Evolutionary conservation across 1,140 invertebrate genomes (phyloP).

Genomic region (Caenorhabditis briggsae): DNA sequence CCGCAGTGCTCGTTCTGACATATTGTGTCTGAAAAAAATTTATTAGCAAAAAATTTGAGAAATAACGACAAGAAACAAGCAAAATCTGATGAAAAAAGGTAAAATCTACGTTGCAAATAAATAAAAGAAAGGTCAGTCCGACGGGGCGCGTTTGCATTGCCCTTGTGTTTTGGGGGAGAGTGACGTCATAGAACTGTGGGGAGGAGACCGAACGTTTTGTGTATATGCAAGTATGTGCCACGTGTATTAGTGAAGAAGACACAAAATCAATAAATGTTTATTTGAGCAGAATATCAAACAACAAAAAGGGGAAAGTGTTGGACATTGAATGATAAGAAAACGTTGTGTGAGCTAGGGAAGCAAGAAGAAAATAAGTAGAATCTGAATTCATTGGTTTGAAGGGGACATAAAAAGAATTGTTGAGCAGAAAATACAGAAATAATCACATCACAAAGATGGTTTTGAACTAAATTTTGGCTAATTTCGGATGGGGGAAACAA

Average conservation of each 20-base stretch:
- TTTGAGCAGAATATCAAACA: neutral
- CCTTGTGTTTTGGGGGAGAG: neutral
- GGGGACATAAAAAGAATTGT: neutral
- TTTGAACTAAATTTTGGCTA: slow-evolving; percentile 49
- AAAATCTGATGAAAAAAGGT: neutral
- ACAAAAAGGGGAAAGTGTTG: too few species aligned
- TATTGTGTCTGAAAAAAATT: slow-evolving; percentile 33
- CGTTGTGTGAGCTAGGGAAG: neutral
- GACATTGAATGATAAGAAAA: slow-evolving; percentile 10
- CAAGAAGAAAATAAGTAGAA: neutral
- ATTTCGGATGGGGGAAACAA: neutral
- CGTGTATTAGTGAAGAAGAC: neutral
- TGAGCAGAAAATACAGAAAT: slow-evolving; percentile 51
- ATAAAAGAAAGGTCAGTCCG: neutral
- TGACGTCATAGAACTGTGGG: neutral
- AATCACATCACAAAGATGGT: slow-evolving; percentile 40
- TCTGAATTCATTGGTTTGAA: neutral
- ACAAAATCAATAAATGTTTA: slow-evolving; percentile 13
- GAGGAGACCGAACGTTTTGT: neutral
- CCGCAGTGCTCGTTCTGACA: slow-evolving; percentile 51
- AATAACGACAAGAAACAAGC: neutral
- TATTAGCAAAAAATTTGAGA: neutral
- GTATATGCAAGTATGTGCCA: slow-evolving; percentile 6
- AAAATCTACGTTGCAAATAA: neutral
- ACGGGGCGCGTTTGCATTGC: slow-evolving; percentile 18